These are phyloP conservation scores for Cheilosia pagana DNA, from an alignment of 2,888 invertebrate species.

Conservation along the genomic window DNA sequence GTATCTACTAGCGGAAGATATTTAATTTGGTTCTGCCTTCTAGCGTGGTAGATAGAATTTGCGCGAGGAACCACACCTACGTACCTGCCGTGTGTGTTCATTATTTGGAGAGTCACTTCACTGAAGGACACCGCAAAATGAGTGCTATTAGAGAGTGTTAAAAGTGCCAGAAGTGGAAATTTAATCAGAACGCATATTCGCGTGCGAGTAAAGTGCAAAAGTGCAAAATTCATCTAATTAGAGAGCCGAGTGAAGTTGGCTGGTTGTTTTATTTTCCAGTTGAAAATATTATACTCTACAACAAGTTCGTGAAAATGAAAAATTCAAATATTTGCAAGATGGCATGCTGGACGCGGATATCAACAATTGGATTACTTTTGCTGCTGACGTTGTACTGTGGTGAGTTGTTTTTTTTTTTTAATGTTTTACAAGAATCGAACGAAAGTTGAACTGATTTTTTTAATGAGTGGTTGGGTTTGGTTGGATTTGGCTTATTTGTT, in stretches of 20 bases:
- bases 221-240: constrained; percentile 46
- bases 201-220: constrained; percentile 12
- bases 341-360: constrained; percentile 44
- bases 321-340: constrained; percentile 37
- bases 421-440: too few relatives aligned
- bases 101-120: constrained; percentile 3
- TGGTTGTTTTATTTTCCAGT: too few relatives aligned
- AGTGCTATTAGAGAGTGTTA: constrained; percentile 32
- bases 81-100: not conserved
- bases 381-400: constrained; percentile 60
- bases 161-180: constrained; percentile 44
- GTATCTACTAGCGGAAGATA: not conserved
- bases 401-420: constrained; percentile 27
- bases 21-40: not conserved
- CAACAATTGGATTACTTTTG: constrained; percentile 70
- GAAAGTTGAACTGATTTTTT: not conserved
- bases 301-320: constrained; percentile 19
- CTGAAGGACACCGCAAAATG: constrained; percentile 32
- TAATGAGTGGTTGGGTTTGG: too few relatives aligned
- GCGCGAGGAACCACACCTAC: not conserved
- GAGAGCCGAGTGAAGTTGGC: not conserved
- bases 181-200: constrained; percentile 44
- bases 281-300: not conserved
- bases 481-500: too few relatives aligned
- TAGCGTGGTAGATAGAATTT: constrained; percentile 8